Percentiles rank a stretch among this genome's conserved stretches.
Evolutionary conservation across 2,113 vertebrate genomes (phyloP).

Genomic region (Elaphurus davidianus): DNA sequence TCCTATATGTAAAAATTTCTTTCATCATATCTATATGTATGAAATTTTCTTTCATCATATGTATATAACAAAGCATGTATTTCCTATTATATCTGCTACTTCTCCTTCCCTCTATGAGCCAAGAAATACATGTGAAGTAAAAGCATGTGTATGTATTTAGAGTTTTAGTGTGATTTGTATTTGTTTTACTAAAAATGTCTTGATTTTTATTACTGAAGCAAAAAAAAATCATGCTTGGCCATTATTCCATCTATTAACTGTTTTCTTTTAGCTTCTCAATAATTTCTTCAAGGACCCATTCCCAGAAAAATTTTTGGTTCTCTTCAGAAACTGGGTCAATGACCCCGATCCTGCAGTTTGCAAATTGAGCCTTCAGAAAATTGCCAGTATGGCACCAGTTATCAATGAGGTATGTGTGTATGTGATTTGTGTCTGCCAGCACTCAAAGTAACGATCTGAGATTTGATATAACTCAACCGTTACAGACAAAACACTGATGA

Average conservation of each 20-base stretch:
- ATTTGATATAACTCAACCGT: not conserved
- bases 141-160: not conserved
- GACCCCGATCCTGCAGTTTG: constrained; percentile 50
- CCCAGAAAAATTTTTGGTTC: constrained; percentile 65
- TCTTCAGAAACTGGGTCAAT: constrained; percentile 64
- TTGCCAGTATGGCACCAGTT: constrained; percentile 46
- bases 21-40: not conserved
- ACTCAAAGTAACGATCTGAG: too few relatives aligned
- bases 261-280: constrained; percentile 60
- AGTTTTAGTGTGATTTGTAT: not conserved
- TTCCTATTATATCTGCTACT: not conserved
- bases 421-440: not conserved
- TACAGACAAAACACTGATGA: not conserved
- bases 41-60: not conserved
- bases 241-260: not conserved
- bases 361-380: constrained; percentile 69
- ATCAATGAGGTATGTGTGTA: constrained; percentile 45
- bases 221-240: not conserved
- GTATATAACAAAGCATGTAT: not conserved
- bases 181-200: not conserved
- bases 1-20: not conserved
- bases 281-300: constrained; percentile 63
- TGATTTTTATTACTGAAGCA: not conserved
- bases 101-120: not conserved
- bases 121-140: not conserved